Evolutionary conservation across 2,888 invertebrate species (phyloP), one percentile per base, ranked within the genome.

Genomic region (Anodontia alba): DNA sequence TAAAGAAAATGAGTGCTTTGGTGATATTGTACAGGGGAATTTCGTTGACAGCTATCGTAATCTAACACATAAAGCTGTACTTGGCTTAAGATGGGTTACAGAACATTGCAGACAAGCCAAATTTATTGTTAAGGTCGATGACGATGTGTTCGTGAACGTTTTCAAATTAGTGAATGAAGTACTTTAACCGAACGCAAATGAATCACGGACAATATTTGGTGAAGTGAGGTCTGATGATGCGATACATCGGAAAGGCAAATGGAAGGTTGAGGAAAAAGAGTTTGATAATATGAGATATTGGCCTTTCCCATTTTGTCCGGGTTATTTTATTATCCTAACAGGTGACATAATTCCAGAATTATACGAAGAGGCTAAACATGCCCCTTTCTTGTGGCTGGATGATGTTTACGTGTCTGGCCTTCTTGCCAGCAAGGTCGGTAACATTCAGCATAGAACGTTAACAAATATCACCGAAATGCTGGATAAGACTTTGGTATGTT

Each of bases 401-500:
- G 94, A 94, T 79, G 93, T 94, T 20, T 94, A 93, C 73, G 78
- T 93, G 20, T 93, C 90, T 51, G 94, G 94, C 12, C 74, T 94
- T n/a, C 85, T 94, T 23, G 89, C 92, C 0, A 79, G 84, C 26
- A 93, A 92, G 70, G 87, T 93, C 15, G 87, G 88, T 0, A 73
- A 86, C 8, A 86, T 91, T 7, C 85, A 76, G 1, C 90, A 88
- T 77, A 77, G 84, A 17, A 78, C 87, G 43, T 74, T 99, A 86
- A 95, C 98, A 95, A 98, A 98, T 94, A 98, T 99, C 79, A 98
- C 98, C 7, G 95, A 98, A 71, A 98, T 98, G 66, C 76, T 84
- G 68, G 84, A 86, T 10, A 36, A 57, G 5, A 88, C 89, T 0
- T 46, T 88, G 2, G 36, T 83, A n/a, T 90, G 89, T 78, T 91